phyloP scores from a whole-genome alignment of 2,113 vertebrate species.

The Genyomyrus donnyi region DNA sequence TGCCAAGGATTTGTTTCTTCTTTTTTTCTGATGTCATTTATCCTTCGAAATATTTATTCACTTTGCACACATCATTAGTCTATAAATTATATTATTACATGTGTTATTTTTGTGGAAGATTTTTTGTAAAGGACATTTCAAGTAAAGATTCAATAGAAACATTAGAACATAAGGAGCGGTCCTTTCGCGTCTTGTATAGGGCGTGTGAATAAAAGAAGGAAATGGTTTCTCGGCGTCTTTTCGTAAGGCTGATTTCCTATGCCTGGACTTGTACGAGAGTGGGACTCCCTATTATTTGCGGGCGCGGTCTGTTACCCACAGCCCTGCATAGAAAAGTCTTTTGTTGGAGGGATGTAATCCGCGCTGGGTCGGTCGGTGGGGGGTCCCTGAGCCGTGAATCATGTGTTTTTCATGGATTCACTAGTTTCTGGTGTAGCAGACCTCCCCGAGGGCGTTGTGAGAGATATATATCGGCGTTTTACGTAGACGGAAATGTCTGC shows the following conservation, averaged over 20 bases:
- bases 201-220: background rate
- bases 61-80: background rate
- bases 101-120: background rate
- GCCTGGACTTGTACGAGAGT: background rate
- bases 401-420: constrained; percentile 31
- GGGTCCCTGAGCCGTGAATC: constrained; percentile 28
- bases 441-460: background rate
- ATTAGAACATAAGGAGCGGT: background rate
- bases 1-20: background rate
- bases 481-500: background rate
- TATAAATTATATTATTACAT: background rate
- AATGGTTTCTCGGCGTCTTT: background rate
- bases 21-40: background rate
- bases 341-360: constrained; percentile 42
- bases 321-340: constrained; percentile 25
- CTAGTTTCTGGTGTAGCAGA: constrained; percentile 18
- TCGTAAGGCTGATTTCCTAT: background rate
- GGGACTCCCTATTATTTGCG: constrained; percentile 7
- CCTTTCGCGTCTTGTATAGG: background rate
- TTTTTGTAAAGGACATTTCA: background rate
- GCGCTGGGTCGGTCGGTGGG: constrained; percentile 37
- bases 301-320: constrained; percentile 18
- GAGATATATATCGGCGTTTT: background rate
- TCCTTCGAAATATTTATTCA: background rate
- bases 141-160: background rate